Conservation (phyloP, 2,888 invertebrate species). For the Andrena praecox region DNA sequence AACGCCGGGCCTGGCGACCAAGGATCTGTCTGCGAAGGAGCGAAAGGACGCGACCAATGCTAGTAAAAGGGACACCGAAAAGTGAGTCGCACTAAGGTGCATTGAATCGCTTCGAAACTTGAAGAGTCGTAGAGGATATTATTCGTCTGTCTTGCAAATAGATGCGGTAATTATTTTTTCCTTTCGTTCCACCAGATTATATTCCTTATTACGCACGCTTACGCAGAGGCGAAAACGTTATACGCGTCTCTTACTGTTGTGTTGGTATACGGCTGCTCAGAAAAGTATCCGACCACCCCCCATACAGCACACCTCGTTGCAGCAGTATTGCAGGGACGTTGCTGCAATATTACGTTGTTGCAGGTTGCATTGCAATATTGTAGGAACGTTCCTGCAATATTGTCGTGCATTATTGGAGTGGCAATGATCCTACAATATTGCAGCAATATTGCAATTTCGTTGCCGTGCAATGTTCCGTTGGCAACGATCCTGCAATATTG, state of each 20-base stretch:
- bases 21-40: constrained; percentile 88
- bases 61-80: constrained; percentile 84
- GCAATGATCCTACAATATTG: too few species aligned
- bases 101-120: constrained; percentile 54
- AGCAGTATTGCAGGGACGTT: too few species aligned
- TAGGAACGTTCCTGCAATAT: too few species aligned
- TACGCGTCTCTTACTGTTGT: not conserved
- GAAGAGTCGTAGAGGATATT: constrained; percentile 60
- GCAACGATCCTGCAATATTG: too few species aligned
- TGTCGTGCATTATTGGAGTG: too few species aligned
- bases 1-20: constrained; percentile 71
- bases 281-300: too few species aligned
- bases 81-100: constrained; percentile 74
- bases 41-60: constrained; percentile 89
- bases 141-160: constrained; percentile 66
- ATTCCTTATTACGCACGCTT: constrained; percentile 14
- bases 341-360: too few species aligned
- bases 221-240: not conserved
- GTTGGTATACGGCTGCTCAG: too few species aligned
- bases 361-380: too few species aligned
- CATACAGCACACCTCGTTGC: too few species aligned
- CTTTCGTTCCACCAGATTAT: constrained; percentile 47
- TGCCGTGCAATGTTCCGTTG: too few species aligned
- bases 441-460: too few species aligned
- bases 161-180: constrained; percentile 65